Evolutionary conservation across 2,888 invertebrate genomes (phyloP).

Genomic region (Papilio demoleus): DNA sequence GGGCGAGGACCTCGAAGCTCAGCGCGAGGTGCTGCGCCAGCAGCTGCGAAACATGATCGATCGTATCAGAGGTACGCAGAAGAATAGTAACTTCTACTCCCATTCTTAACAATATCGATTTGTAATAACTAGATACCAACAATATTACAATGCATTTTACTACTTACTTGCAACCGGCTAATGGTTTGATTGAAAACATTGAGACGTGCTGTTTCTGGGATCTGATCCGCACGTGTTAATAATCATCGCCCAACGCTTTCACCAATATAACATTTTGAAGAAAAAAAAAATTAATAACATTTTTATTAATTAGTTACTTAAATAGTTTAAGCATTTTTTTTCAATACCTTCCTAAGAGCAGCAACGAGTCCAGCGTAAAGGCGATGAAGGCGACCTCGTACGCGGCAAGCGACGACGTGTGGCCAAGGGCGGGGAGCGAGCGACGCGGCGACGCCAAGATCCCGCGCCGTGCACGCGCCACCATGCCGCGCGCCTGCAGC

Average conservation of each 20-base stretch:
- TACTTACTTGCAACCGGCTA: constrained; percentile 4
- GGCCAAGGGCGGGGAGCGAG: background rate
- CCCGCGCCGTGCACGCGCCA: background rate
- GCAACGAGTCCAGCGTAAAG: background rate
- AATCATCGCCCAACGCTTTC: background rate
- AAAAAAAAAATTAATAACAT: background rate
- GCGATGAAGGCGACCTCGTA: background rate
- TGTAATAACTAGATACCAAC: no score
- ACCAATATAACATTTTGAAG: background rate
- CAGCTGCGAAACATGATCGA: constrained; percentile 6
- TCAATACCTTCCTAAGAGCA: constrained; percentile 12
- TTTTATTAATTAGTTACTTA: background rate
- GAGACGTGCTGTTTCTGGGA: background rate
- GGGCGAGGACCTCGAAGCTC: background rate
- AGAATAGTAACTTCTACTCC: background rate
- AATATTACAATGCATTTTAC: no score
- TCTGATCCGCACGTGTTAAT: no score
- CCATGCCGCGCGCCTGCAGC: background rate
- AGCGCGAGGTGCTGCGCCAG: constrained; percentile 4
- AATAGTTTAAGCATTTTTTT: constrained; percentile 5
- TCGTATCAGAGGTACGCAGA: background rate
- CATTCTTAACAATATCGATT: no score
- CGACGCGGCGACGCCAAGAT: background rate
- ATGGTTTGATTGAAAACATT: background rate
- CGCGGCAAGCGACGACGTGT: background rate